These are phyloP conservation scores for Chaetura pelagica DNA, from an alignment of 2,113 vertebrate genomes.

Conservation along the genomic window DNA sequence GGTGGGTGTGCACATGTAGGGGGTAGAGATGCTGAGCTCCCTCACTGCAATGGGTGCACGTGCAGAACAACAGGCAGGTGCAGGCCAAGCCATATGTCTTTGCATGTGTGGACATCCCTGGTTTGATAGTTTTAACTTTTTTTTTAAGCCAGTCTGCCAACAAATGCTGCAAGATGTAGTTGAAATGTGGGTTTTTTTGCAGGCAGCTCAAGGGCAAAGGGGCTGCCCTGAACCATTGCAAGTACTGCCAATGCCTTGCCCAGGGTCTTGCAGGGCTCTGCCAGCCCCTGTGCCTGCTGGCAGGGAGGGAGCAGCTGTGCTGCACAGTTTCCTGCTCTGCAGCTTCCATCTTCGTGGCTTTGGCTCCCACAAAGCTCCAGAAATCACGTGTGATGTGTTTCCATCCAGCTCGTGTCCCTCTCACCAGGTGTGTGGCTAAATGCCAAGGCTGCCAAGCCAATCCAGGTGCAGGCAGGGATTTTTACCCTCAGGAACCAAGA, in stretches of 20 bases:
- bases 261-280: accelerated
- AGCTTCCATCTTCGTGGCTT: not conserved
- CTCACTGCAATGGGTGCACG: not conserved
- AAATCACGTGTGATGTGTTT: not conserved
- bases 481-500: not conserved
- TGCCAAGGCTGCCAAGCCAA: not conserved
- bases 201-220: not conserved
- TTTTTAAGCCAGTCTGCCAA: not conserved
- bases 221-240: not conserved
- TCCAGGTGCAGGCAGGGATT: not conserved
- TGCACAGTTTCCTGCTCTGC: not conserved
- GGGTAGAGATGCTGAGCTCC: not conserved
- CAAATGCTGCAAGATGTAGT: accelerated
- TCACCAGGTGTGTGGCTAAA: accelerated
- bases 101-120: accelerated
- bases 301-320: not conserved
- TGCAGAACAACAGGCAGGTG: accelerated
- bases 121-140: not conserved
- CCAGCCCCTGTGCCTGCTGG: not conserved
- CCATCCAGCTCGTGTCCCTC: not conserved
- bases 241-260: accelerated
- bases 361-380: not conserved
- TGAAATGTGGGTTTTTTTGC: not conserved
- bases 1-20: not conserved
- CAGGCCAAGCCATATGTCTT: not conserved